Evolutionary conservation across 2,113 vertebrate genomes (phyloP).

Genomic region (Ptilonorhynchus violaceus): DNA sequence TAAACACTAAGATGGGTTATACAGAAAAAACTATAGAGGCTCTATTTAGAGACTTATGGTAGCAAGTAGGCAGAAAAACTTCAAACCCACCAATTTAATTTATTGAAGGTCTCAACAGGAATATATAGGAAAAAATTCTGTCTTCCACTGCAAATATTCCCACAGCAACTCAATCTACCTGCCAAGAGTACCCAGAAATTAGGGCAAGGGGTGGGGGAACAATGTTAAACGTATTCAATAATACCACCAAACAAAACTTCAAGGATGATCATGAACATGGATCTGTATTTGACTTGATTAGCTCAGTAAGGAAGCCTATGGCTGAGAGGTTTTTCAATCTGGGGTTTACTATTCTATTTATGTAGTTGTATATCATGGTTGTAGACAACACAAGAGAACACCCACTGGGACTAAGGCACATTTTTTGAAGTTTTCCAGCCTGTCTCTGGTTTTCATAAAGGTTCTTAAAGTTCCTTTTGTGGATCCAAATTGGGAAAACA

Average conservation of each 20-base stretch:
- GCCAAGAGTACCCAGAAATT: slow-evolving; percentile 22
- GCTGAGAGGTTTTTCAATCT: neutral
- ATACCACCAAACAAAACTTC: neutral
- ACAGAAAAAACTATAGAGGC: slow-evolving; percentile 74
- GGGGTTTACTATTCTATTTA: neutral
- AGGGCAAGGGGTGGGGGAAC: neutral
- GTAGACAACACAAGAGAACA: neutral
- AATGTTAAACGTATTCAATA: neutral
- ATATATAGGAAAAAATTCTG: slow-evolving; percentile 68
- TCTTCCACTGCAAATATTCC: slow-evolving; percentile 63
- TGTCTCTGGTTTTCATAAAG: neutral
- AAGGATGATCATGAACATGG: neutral
- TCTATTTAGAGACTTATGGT: slow-evolving; percentile 76
- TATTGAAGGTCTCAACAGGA: slow-evolving; percentile 73
- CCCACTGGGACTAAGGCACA: neutral
- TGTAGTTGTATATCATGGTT: neutral
- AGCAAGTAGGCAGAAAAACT: slow-evolving; percentile 79
- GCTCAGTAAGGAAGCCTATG: neutral
- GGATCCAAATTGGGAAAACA: neutral
- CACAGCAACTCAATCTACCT: neutral
- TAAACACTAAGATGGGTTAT: slow-evolving; percentile 81
- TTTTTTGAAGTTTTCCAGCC: neutral
- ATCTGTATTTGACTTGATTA: neutral
- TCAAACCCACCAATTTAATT: slow-evolving; percentile 80
- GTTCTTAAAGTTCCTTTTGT: neutral